Base-by-base conservation (phyloP, 92 coral and sea anemone species). In the Epizoanthus rinbou region DNA sequence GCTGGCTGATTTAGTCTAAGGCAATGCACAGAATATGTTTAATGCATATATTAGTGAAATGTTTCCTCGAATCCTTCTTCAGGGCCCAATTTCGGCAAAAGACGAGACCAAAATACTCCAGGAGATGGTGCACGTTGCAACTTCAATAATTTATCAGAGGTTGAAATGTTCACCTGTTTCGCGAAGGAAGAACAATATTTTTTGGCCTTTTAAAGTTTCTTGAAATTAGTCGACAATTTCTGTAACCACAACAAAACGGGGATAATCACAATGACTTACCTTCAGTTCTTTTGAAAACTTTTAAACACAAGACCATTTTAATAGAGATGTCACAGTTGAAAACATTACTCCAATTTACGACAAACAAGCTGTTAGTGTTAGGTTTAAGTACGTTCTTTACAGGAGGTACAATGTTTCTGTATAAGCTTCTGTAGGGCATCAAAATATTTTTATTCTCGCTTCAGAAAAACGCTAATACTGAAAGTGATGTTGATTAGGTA, bases 161-260 rank as follows among this genome's bases (percentile, higher is more conserved):
- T n/a, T 15, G 35, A 19, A 17, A 45, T 16, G 8, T 23, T 78
- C 72, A 78, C 82, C 82, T 78, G 82, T 21, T 43, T 78, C 64
- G 5, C 6, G 10, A 78, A 62, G 22, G 59, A 78, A 37, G 17
- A 35, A 21, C 21, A 60, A 15, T 17, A 23, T 14, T 22, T 62
- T 50, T 78, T 78, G 31, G 82, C 71, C 72, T 41, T 78, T 78
- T 78, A 19, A 41, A 62, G 58, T 14, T 73, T 78, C 50, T 78
- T 6, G 13, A 78, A 60, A 62, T 43, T 78, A 62, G 57, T 37
- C 19, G 19, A 16, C 24, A 11, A 17, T 78, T 78, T 39, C 43
- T 22, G 14, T 37, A 78, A 63, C 69, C 72, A 78, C 82, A 43
- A 21, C 60, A 41, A 59, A 37, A 13, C 47, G 50, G 43, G 50